Conservation (phyloP, 2,888 invertebrate genomes). For the Netelia inedita region DNA sequence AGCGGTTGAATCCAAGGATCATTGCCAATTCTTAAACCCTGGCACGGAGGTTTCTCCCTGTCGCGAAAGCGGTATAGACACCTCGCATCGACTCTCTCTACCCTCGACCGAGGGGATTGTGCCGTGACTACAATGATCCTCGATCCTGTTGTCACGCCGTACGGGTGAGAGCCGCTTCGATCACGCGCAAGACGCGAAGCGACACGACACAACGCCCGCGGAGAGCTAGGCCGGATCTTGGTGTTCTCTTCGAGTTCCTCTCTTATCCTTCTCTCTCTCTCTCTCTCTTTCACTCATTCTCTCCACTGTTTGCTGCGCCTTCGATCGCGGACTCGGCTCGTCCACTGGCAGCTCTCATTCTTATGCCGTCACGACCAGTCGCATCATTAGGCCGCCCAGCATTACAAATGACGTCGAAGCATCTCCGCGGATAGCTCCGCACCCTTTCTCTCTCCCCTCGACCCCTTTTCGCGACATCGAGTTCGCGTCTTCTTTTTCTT, state of each 20-base stretch:
- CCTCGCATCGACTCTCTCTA: slow-evolving; percentile 19
- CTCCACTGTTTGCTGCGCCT: slow-evolving; percentile 21
- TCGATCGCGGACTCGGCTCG: slow-evolving; percentile 51
- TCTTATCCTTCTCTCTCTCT: slow-evolving; percentile 15
- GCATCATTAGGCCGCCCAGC: slow-evolving; percentile 79
- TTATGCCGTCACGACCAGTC: slow-evolving; percentile 78
- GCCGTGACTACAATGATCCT: slow-evolving; percentile 12
- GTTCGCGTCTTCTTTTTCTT: slow-evolving; percentile 36
- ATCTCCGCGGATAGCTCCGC: slow-evolving; percentile 66
- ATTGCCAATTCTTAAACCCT: not conserved
- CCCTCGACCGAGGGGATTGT: slow-evolving; percentile 4
- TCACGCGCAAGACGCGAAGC: slow-evolving; percentile 61
- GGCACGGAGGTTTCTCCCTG: not conserved
- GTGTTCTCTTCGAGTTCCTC: slow-evolving; percentile 29
- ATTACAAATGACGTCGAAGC: slow-evolving; percentile 78
- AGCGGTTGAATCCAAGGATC: slow-evolving; percentile 14
- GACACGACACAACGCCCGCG: slow-evolving; percentile 58
- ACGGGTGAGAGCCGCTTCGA: slow-evolving; percentile 39
- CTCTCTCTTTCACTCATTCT: not conserved
- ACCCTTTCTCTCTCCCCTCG: slow-evolving; percentile 39
- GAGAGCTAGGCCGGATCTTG: slow-evolving; percentile 62
- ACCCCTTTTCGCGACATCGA: slow-evolving; percentile 29
- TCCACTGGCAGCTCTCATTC: slow-evolving; percentile 74
- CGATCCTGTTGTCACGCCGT: slow-evolving; percentile 13
- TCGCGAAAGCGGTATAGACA: slow-evolving; percentile 6